phyloP scores from a whole-genome alignment of 2,113 vertebrate genomes.

The Desmodus rotundus region DNA sequence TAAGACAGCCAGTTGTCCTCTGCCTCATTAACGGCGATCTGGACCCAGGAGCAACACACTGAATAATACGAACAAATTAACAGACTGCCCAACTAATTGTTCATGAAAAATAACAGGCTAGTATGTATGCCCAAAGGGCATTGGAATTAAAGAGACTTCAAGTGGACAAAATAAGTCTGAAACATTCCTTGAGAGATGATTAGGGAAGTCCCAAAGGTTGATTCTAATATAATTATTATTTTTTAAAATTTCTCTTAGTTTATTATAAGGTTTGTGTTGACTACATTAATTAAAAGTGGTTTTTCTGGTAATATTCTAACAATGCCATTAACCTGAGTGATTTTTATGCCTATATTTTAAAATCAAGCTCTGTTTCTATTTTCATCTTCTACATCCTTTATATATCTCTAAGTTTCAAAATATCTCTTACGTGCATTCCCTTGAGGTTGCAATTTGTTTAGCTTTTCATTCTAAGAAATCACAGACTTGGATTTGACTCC shows the following conservation, averaged over 20 bases:
- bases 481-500: not conserved
- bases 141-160: not conserved
- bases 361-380: not conserved
- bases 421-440: conserved; percentile 13
- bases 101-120: not conserved
- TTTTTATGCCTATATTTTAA: conserved; percentile 8
- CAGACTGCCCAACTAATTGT: not conserved
- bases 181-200: not conserved
- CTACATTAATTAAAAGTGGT: not conserved
- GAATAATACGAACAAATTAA: not conserved
- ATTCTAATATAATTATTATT: not conserved
- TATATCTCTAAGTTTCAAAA: conserved; percentile 37
- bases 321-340: not conserved
- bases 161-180: not conserved
- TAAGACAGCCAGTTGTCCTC: not conserved
- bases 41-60: not conserved
- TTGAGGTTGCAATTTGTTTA: not conserved
- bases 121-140: not conserved
- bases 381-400: conserved; percentile 9
- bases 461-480: not conserved
- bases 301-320: not conserved
- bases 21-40: not conserved
- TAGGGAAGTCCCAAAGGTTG: not conserved
- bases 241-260: not conserved
- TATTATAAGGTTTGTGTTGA: not conserved